A percentile compares a stretch with the other conserved stretches of the same genome.
Conservation (phyloP, 2,113 vertebrate species). For the Odontophorus gujanensis region DNA sequence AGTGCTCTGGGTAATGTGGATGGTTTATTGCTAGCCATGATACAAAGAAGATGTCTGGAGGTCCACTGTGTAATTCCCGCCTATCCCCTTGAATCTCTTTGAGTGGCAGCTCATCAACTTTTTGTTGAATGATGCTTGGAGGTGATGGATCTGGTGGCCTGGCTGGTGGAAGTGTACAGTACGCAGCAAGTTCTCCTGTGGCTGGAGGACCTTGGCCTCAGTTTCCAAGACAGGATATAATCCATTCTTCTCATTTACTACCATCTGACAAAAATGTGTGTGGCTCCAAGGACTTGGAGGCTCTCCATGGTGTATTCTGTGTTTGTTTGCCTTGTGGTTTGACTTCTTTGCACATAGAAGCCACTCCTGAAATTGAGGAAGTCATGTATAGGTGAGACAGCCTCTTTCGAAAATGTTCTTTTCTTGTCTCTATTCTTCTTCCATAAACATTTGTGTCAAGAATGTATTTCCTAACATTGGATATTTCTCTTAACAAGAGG, state of each 20-base stretch:
- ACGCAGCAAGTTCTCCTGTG: background rate
- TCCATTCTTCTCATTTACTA: background rate
- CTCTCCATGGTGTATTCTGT: background rate
- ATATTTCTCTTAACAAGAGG: background rate
- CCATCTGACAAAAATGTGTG: background rate
- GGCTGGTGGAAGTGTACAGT: background rate
- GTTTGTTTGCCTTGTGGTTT: background rate
- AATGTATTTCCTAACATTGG: background rate
- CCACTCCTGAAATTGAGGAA: background rate
- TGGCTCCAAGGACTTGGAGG: background rate
- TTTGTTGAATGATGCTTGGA: background rate
- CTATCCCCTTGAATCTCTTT: background rate
- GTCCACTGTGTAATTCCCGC: background rate
- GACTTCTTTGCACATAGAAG: background rate
- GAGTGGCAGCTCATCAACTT: background rate
- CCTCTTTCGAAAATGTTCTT: background rate
- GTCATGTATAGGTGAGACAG: background rate
- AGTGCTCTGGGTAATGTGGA: rapidly evolving
- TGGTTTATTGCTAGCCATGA: background rate
- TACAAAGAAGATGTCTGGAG: background rate
- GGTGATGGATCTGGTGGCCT: background rate
- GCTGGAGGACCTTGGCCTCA: background rate
- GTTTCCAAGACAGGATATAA: background rate
- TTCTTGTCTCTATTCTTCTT: background rate
- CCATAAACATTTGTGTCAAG: background rate